Evolutionary conservation across 1,140 invertebrate genomes (phyloP).

Genomic region (Riptortus pedestris): DNA sequence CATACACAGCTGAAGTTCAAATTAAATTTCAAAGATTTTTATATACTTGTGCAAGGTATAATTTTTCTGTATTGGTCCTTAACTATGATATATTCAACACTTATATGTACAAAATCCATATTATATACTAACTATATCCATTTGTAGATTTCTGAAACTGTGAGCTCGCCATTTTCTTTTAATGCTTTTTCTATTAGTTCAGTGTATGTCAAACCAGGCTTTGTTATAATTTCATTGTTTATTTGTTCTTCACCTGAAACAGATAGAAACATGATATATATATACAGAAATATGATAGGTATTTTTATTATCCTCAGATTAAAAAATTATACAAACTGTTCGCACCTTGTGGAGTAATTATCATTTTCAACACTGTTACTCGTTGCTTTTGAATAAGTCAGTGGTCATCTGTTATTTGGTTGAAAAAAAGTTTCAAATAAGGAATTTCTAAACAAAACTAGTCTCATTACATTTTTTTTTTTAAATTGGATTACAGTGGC

Average conservation of each 20-base stretch:
- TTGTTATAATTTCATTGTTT: conserved; percentile 35
- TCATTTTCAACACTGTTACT: too few species aligned
- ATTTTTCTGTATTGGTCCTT: too few species aligned
- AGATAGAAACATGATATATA: conserved; percentile 20
- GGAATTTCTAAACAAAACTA: too few species aligned
- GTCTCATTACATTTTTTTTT: too few species aligned
- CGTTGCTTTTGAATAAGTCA: too few species aligned
- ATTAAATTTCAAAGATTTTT: too few species aligned
- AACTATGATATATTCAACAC: neutral
- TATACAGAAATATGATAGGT: neutral
- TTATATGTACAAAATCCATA: neutral
- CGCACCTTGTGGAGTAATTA: too few species aligned
- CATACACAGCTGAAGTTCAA: too few species aligned
- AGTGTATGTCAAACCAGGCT: conserved; percentile 75
- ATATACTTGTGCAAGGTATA: too few species aligned
- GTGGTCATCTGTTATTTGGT: too few species aligned
- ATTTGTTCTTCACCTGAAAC: conserved; percentile 30
- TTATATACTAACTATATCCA: conserved; percentile 76
- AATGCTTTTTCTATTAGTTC: conserved; percentile 77
- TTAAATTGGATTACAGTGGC: too few species aligned
- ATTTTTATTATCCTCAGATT: conserved; percentile 27
- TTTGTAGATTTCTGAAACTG: conserved; percentile 80
- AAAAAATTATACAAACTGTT: conserved; percentile 1
- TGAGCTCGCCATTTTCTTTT: conserved; percentile 68
- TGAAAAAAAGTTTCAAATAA: too few species aligned